These are phyloP conservation scores for Nibea albiflora DNA, from an alignment of 2,113 vertebrate species.

Conservation along the genomic window DNA sequence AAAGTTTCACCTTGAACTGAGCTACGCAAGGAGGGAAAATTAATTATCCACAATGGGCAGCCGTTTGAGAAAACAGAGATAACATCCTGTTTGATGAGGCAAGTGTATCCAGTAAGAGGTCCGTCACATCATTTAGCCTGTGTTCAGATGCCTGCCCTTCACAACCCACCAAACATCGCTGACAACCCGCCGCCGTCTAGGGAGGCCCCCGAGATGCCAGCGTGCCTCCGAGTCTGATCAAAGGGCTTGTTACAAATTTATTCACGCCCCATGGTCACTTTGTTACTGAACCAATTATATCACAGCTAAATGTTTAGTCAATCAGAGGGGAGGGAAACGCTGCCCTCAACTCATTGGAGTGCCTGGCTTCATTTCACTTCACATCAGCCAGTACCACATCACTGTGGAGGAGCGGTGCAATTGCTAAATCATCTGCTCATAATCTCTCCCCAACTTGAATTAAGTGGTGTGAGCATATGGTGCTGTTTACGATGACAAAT, in stretches of 20 bases:
- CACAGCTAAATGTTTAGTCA: conserved; percentile 74
- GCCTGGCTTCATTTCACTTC: conserved; percentile 63
- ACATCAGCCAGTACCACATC: conserved; percentile 55
- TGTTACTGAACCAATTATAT: conserved; percentile 76
- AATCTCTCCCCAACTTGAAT: conserved; percentile 64
- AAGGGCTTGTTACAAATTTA: conserved; percentile 65
- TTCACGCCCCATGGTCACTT: conserved; percentile 74
- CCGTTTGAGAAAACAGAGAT: background rate
- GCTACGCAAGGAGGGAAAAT: background rate
- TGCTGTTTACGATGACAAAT: conserved; percentile 61
- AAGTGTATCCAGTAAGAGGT: conserved; percentile 7
- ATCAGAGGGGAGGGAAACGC: conserved; percentile 60
- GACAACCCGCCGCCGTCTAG: conserved; percentile 58
- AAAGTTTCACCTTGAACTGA: conserved; percentile 29
- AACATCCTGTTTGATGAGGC: conserved; percentile 17
- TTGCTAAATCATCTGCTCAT: conserved; percentile 71
- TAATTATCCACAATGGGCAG: conserved; percentile 1
- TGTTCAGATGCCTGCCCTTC: conserved; percentile 41
- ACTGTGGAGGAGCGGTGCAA: conserved; percentile 41
- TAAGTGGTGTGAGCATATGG: conserved; percentile 66
- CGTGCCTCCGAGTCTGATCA: conserved; percentile 60
- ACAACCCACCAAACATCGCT: conserved; percentile 47
- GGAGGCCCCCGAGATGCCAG: conserved; percentile 53
- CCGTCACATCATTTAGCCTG: conserved; percentile 42
- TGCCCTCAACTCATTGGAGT: conserved; percentile 49